Evolutionary conservation across 2,797 vertebrate genomes (phyloP).

Genomic region (Hippoglossus hippoglossus): DNA sequence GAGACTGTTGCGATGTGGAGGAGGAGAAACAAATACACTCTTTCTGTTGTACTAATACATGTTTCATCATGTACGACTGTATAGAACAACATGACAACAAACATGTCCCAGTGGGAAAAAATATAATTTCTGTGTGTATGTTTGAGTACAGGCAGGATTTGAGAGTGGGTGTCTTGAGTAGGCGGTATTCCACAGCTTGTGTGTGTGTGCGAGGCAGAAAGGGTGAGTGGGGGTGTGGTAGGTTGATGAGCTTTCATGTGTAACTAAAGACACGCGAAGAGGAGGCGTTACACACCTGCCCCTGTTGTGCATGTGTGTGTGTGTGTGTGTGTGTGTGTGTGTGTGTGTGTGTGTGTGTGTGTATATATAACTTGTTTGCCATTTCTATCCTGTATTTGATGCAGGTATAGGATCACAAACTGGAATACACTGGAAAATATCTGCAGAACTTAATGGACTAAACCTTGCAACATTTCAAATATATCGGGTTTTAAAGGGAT

Average conservation of each 20-base stretch:
- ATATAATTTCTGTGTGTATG: not conserved
- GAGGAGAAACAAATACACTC: constrained; percentile 5
- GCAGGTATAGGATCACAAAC: not conserved
- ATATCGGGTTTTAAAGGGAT: no score
- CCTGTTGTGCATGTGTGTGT: constrained; percentile 18
- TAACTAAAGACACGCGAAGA: constrained; percentile 52
- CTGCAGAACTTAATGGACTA: no score
- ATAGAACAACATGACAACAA: constrained; percentile 12
- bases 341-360: not conserved
- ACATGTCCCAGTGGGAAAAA: not conserved
- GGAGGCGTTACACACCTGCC: constrained; percentile 54
- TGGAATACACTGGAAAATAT: no score
- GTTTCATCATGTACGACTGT: not conserved
- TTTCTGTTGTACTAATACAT: constrained; percentile 13
- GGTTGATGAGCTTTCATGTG: constrained; percentile 51
- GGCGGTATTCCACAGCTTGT: constrained; percentile 48
- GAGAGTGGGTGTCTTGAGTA: constrained; percentile 52
- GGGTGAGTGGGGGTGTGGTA: constrained; percentile 36
- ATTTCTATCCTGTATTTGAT: not conserved
- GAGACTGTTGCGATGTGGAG: not conserved
- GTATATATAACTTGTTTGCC: not conserved
- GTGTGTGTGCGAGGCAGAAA: constrained; percentile 28
- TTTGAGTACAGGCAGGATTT: constrained; percentile 21
- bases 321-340: not conserved
- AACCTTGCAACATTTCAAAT: no score